Evolutionary conservation across 1,140 invertebrate species (phyloP).

Genomic region (Agraylea sexmaculata): DNA sequence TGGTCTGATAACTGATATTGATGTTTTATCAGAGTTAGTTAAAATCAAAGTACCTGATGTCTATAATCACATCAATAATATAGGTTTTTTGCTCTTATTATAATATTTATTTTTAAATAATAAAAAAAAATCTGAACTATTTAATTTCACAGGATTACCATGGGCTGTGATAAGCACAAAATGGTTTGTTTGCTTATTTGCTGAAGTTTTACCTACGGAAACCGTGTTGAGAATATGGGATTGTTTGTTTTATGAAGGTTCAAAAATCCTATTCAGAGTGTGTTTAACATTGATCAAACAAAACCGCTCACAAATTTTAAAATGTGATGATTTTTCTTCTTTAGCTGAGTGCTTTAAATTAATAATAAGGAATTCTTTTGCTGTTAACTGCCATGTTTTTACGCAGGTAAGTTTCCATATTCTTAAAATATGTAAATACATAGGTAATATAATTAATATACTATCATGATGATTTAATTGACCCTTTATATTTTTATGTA

Average conservation of each 20-base stretch:
- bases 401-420: slow-evolving; percentile 55
- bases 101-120: background rate
- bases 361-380: slow-evolving; percentile 58
- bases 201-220: slow-evolving; percentile 83
- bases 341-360: slow-evolving; percentile 66
- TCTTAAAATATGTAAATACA: too few species aligned
- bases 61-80: slow-evolving; percentile 60
- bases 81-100: slow-evolving; percentile 34
- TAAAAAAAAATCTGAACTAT: background rate
- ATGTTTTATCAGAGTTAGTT: slow-evolving; percentile 74
- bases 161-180: slow-evolving; percentile 84
- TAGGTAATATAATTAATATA: background rate
- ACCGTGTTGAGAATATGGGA: slow-evolving; percentile 90
- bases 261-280: slow-evolving; percentile 75
- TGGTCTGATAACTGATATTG: slow-evolving; percentile 75
- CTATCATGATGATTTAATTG: too few species aligned
- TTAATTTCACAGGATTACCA: slow-evolving; percentile 46
- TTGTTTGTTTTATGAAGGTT: slow-evolving; percentile 87
- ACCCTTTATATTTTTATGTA: too few species aligned
- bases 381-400: slow-evolving; percentile 71
- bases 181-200: slow-evolving; percentile 89
- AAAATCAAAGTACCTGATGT: slow-evolving; percentile 68
- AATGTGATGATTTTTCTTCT: slow-evolving; percentile 61
- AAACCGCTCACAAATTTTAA: slow-evolving; percentile 56
- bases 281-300: slow-evolving; percentile 69